A percentile compares a stretch with the other conserved stretches of the same genome.
phyloP scores from a whole-genome alignment of 2,113 vertebrate genomes.

The Aegithalos caudatus region DNA sequence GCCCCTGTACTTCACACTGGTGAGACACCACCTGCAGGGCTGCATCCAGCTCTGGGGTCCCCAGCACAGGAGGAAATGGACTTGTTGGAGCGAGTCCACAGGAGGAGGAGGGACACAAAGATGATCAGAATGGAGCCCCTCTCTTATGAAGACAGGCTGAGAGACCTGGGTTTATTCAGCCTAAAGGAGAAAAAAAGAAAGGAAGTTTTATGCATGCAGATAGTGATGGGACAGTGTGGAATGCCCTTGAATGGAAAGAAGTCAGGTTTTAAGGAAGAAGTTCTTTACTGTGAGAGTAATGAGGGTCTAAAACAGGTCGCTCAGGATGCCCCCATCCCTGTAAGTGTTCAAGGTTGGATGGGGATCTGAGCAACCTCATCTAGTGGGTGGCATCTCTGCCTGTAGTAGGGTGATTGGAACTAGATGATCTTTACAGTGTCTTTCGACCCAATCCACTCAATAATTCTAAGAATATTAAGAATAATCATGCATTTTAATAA shows the following conservation, averaged over 20 bases:
- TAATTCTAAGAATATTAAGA: background rate
- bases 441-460: background rate
- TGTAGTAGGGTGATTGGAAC: background rate
- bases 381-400: too few species aligned
- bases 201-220: rapidly evolving
- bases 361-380: background rate
- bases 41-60: background rate
- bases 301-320: background rate
- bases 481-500: background rate
- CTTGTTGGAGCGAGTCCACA: background rate
- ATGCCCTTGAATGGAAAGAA: background rate
- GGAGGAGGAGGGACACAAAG: background rate
- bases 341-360: background rate
- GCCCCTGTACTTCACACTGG: background rate
- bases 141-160: background rate
- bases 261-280: background rate
- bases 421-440: background rate
- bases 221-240: background rate
- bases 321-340: background rate
- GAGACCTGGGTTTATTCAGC: background rate
- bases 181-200: background rate
- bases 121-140: background rate
- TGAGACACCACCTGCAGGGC: background rate
- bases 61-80: background rate
- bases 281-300: background rate